Evolutionary conservation across 2,888 invertebrate species (phyloP).

Genomic region (Caenorhabditis doughertyi): DNA sequence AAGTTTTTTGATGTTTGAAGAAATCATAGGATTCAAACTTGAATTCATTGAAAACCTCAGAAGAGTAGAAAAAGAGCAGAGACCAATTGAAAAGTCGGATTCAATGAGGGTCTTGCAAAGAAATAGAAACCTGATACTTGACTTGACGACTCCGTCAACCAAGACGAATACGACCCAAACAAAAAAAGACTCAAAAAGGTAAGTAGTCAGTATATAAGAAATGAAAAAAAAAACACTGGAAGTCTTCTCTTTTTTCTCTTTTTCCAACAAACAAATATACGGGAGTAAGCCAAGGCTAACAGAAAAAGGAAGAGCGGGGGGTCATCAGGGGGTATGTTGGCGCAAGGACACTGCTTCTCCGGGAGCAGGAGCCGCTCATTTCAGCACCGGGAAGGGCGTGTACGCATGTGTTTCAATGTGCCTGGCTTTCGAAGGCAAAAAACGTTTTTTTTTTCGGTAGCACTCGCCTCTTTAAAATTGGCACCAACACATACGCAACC

Average conservation of each 20-base stretch:
- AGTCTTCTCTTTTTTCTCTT: conserved; percentile 18
- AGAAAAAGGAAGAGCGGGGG: conserved; percentile 1
- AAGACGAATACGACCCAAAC: conserved; percentile 23
- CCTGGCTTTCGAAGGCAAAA: conserved; percentile 32
- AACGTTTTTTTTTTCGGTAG: conserved; percentile 6
- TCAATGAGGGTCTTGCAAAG: conserved; percentile 3
- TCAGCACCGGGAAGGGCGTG: conserved; percentile 31
- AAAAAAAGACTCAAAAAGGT: conserved; percentile 45
- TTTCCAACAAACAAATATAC: conserved; percentile 53
- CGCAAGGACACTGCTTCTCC: conserved; percentile 31
- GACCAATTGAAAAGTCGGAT: conserved; percentile 16
- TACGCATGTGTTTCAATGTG: conserved; percentile 58
- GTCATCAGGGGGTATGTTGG: conserved; percentile 44
- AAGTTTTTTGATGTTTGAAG: neutral
- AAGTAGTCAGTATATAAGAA: conserved; percentile 39
- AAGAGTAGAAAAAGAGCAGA: conserved; percentile 8
- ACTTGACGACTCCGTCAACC: conserved; percentile 27
- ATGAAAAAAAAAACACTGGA: conserved; percentile 24
- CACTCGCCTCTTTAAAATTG: conserved; percentile 44
- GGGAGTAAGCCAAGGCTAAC: conserved; percentile 10
- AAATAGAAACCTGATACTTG: conserved; percentile 56
- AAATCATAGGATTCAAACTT: neutral
- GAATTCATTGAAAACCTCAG: neutral
- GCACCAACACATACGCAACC: conserved; percentile 28
- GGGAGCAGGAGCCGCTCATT: conserved; percentile 42